phyloP scores from a whole-genome alignment of 2,888 invertebrate species.

The Cryptophagus acutangulus region DNA sequence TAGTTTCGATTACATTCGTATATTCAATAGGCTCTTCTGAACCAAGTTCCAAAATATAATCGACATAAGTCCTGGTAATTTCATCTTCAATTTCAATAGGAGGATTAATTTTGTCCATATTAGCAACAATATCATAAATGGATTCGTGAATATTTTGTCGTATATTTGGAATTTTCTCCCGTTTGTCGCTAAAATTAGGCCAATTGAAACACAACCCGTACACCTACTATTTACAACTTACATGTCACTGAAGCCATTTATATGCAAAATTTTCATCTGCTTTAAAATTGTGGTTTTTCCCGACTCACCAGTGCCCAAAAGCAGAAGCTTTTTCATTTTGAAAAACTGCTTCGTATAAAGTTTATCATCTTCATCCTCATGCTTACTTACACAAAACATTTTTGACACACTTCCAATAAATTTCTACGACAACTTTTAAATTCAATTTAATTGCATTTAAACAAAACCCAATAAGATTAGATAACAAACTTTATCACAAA shows the following conservation, averaged over 20 bases:
- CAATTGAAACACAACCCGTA: neutral
- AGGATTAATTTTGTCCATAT: constrained; percentile 51
- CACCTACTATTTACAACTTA: constrained; percentile 49
- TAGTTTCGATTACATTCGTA: too few species aligned
- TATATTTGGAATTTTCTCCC: constrained; percentile 62
- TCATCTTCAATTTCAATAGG: constrained; percentile 52
- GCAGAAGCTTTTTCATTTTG: constrained; percentile 54
- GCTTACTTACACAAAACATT: constrained; percentile 6
- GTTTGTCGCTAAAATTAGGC: constrained; percentile 57
- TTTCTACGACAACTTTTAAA: too few species aligned
- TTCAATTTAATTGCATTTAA: too few species aligned
- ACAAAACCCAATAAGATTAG: too few species aligned
- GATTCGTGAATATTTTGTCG: constrained; percentile 71
- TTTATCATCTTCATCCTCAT: constrained; percentile 24
- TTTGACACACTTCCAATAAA: too few species aligned
- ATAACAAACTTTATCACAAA: too few species aligned
- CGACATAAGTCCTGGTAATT: constrained; percentile 47
- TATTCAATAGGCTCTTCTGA: constrained; percentile 51
- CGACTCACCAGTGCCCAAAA: constrained; percentile 72
- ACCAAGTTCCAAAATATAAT: constrained; percentile 52
- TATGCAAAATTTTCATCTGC: constrained; percentile 81
- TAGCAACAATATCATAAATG: constrained; percentile 60
- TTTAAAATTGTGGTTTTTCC: constrained; percentile 83
- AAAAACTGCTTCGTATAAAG: constrained; percentile 31
- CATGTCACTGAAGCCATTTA: constrained; percentile 70